Evolutionary conservation across 2,113 vertebrate genomes (phyloP).

Genomic region (Isurus oxyrinchus): DNA sequence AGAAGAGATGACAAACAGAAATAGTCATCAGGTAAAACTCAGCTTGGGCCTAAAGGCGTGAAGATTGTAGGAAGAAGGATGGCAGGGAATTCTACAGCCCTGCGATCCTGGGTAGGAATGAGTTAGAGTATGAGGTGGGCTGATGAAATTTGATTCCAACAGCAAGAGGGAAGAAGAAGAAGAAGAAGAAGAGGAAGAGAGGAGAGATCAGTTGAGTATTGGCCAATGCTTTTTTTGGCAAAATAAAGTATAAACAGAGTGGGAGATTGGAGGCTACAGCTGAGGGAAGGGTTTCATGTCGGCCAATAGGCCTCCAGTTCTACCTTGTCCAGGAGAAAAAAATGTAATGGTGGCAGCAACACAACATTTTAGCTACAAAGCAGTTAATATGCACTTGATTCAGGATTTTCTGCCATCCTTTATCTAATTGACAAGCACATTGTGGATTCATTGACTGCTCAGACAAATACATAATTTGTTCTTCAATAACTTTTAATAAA

Average conservation of each 20-base stretch:
- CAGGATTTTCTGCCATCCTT: background rate
- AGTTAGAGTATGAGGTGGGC: background rate
- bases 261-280: background rate
- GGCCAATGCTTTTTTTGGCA: background rate
- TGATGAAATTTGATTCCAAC: background rate
- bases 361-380: background rate
- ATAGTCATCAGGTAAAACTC: background rate
- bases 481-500: background rate
- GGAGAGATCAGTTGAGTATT: background rate
- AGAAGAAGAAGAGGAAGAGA: background rate
- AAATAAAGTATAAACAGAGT: background rate
- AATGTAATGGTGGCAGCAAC: background rate
- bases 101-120: background rate
- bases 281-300: background rate
- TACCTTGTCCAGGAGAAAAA: background rate
- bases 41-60: background rate
- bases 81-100: background rate
- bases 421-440: background rate
- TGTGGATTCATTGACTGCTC: background rate
- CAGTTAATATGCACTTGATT: background rate
- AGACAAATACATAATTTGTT: background rate
- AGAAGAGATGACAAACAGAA: background rate
- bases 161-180: background rate
- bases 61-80: background rate
- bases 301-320: background rate